Base-by-base conservation (phyloP, 2,797 vertebrate species). In the Moxostoma hubbsi region DNA sequence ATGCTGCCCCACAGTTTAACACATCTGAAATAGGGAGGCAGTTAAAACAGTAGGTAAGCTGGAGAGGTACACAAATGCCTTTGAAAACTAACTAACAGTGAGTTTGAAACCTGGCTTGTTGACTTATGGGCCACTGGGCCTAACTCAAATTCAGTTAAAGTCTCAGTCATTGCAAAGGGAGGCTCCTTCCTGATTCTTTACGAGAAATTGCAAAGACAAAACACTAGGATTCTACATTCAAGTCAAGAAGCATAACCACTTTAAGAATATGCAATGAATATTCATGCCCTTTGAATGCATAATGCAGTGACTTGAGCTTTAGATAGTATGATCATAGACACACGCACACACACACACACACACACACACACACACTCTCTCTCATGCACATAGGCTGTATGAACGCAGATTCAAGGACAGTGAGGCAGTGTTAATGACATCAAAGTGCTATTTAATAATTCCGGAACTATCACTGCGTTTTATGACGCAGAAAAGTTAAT, bases 271-370 rank as follows among this genome's bases (percentile, higher is more conserved):
- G 36, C 47, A 51, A 45, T 62, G 64, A 36, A 79, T 76, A 82
- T 80, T 80, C 36, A 82, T 77, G 18, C 4, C 6, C 36, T n/a
- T 58, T 58, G 8, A 24, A 54, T 55, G 68, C 73, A 77, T 76
- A 73, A 84, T 76, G 62, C 61, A 80, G 61, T 43, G 49, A 69
- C 43, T 57, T 51, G 58, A 66, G 64, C 0, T 64, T 63, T 54
- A 61, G 11, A 74, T 70, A 15, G 11, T 8, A 68, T 2, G 9
- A 6, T 16, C 6, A 58, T 5, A 79, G 8, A 72, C 9, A 62
- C 24, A 24, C 24, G 3, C 3, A 24, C 24, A 62, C 24, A 36
- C 62, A 79, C 67, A 82, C 36, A 4, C 24, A 24, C 24, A 24
- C 3, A 24, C 24, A 62, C 24, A 36, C 62, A 79, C 67, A 82